Conservation (phyloP, 2,888 invertebrate species). For the Eledona agricola region DNA sequence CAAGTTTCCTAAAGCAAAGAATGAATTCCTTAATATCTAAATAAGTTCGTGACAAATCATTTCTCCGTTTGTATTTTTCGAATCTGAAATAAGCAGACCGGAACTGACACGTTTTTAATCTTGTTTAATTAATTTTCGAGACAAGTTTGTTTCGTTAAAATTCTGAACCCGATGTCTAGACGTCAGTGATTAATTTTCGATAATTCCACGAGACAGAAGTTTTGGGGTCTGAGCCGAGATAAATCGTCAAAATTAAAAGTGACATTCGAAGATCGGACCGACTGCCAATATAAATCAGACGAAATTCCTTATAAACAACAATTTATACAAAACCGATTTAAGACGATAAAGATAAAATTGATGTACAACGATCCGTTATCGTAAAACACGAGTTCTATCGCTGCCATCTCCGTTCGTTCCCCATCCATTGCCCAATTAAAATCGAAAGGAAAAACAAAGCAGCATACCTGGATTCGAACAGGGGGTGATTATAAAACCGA, state of each 20-base stretch:
- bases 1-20: too few relatives aligned
- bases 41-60: too few relatives aligned
- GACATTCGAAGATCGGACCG: constrained; percentile 8
- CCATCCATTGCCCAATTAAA: constrained; percentile 41
- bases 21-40: too few relatives aligned
- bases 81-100: too few relatives aligned
- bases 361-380: constrained; percentile 36
- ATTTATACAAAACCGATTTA: constrained; percentile 34
- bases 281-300: constrained; percentile 22
- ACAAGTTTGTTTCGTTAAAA: too few relatives aligned
- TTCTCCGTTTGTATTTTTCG: too few relatives aligned
- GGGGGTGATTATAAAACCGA: constrained; percentile 38
- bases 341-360: constrained; percentile 37
- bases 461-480: constrained; percentile 34
- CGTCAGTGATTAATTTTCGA: constrained; percentile 5
- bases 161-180: too few relatives aligned
- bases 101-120: too few relatives aligned
- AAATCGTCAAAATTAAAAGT: constrained; percentile 8
- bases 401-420: constrained; percentile 33
- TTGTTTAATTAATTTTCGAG: too few relatives aligned
- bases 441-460: constrained; percentile 41
- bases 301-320: constrained; percentile 31
- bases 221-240: not conserved
- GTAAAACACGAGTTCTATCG: constrained; percentile 38
- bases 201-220: constrained; percentile 1